Conservation (phyloP, 2,888 invertebrate genomes). For the Sabatieria punctata region DNA sequence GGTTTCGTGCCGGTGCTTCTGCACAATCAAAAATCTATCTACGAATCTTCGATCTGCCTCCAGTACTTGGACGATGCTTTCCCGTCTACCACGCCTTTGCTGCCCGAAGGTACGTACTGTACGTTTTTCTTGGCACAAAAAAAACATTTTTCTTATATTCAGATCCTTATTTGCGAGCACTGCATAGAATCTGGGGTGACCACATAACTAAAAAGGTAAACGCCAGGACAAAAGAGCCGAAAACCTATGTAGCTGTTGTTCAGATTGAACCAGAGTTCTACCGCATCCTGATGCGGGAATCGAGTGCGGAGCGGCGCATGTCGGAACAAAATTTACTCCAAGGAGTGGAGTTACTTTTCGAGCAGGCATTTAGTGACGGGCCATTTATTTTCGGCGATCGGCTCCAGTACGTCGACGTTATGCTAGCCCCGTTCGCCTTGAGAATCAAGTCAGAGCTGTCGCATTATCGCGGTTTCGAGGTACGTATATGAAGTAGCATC, state of each 20-base stretch:
- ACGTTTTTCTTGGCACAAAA: too few species aligned
- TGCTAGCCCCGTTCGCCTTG: constrained; percentile 17
- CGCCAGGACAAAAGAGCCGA: too few species aligned
- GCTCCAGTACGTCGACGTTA: constrained; percentile 16
- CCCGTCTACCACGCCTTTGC: not conserved
- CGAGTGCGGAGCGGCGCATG: not conserved
- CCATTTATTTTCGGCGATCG: not conserved
- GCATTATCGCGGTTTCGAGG: constrained; percentile 12
- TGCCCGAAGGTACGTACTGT: not conserved
- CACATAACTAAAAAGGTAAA: constrained; percentile 18
- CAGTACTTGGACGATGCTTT: constrained; percentile 22
- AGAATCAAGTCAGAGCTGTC: constrained; percentile 13
- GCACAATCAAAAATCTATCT: constrained; percentile 16
- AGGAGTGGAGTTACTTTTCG: not conserved
- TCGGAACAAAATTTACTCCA: not conserved
- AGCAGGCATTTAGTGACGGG: not conserved
- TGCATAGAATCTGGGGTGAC: constrained; percentile 19
- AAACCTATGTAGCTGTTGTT: too few species aligned
- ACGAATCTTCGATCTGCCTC: constrained; percentile 20
- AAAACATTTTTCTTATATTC: too few species aligned
- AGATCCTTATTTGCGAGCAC: constrained; percentile 18
- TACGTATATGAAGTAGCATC: not conserved
- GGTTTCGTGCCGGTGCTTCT: constrained; percentile 20
- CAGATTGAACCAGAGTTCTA: constrained; percentile 19
- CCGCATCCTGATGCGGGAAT: constrained; percentile 13